phyloP scores from a whole-genome alignment of 2,888 invertebrate species.

The Temnothorax ravouxi region DNA sequence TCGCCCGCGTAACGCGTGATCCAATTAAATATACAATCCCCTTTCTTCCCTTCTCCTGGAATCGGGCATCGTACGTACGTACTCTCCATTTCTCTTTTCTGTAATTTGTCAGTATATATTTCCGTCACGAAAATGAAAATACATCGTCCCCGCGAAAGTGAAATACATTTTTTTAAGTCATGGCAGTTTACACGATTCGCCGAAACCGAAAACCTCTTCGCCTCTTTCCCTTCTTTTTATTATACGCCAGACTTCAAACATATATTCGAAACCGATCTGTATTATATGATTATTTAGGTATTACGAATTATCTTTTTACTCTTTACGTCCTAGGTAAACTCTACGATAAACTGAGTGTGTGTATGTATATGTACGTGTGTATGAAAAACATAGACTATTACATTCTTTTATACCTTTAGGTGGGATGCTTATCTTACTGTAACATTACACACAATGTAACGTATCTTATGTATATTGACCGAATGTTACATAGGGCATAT shows the following conservation, averaged over 20 bases:
- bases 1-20: slow-evolving; percentile 54
- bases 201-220: slow-evolving; percentile 59
- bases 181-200: slow-evolving; percentile 81
- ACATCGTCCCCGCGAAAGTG: slow-evolving; percentile 77
- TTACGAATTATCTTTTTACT: slow-evolving; percentile 66
- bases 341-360: slow-evolving; percentile 78
- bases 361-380: slow-evolving; percentile 73
- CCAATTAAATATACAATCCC: slow-evolving; percentile 11
- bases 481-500: slow-evolving; percentile 43
- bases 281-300: slow-evolving; percentile 72
- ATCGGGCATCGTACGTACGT: slow-evolving; percentile 75
- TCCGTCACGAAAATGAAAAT: slow-evolving; percentile 76
- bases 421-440: slow-evolving; percentile 83
- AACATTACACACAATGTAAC: slow-evolving; percentile 77
- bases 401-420: slow-evolving; percentile 82
- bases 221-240: slow-evolving; percentile 43
- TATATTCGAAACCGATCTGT: slow-evolving; percentile 75
- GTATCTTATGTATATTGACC: slow-evolving; percentile 62
- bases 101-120: slow-evolving; percentile 72
- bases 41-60: slow-evolving; percentile 52
- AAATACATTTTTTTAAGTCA: slow-evolving; percentile 80
- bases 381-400: slow-evolving; percentile 85
- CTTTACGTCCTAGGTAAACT: slow-evolving; percentile 77
- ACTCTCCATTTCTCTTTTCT: slow-evolving; percentile 69
- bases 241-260: slow-evolving; percentile 73